Conservation (phyloP, 2,113 vertebrate species). For the Eptesicus fuscus region DNA sequence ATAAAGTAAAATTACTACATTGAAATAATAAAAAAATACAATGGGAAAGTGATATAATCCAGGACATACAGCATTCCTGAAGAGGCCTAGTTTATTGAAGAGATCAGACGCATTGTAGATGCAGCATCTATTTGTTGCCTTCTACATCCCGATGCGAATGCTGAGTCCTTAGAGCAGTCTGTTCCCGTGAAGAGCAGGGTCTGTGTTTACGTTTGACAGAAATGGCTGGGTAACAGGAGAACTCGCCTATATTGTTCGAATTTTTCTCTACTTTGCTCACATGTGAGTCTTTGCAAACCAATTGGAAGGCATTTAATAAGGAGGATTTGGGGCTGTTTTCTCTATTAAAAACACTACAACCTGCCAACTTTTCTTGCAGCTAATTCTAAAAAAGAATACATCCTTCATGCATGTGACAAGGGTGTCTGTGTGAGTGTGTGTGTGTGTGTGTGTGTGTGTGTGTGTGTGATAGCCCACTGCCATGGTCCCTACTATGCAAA, state of each 20-base stretch:
- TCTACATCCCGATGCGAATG: constrained; percentile 50
- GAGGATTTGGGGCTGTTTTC: background rate
- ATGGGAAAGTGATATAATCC: too few species aligned
- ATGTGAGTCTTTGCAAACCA: constrained; percentile 44
- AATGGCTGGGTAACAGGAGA: background rate
- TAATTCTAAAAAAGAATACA: constrained; percentile 37
- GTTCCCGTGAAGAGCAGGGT: constrained; percentile 27
- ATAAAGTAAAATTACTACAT: too few species aligned
- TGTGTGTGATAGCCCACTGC: background rate
- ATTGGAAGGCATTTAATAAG: background rate
- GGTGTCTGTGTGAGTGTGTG: background rate
- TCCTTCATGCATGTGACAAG: background rate
- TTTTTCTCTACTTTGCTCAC: constrained; percentile 10
- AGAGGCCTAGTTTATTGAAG: too few species aligned
- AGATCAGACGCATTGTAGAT: constrained; percentile 48
- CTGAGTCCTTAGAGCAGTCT: constrained; percentile 43
- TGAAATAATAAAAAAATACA: too few species aligned
- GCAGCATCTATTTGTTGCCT: constrained; percentile 47
- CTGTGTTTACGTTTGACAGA: constrained; percentile 39
- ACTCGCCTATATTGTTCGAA: background rate
- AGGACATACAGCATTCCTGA: too few species aligned
- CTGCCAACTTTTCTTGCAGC: background rate
- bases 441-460: background rate
- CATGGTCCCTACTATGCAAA: too few species aligned
- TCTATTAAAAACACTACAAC: constrained; percentile 46